These are phyloP conservation scores for Pteropus rufus DNA, from an alignment of 2,797 vertebrate species.

Conservation along the genomic window DNA sequence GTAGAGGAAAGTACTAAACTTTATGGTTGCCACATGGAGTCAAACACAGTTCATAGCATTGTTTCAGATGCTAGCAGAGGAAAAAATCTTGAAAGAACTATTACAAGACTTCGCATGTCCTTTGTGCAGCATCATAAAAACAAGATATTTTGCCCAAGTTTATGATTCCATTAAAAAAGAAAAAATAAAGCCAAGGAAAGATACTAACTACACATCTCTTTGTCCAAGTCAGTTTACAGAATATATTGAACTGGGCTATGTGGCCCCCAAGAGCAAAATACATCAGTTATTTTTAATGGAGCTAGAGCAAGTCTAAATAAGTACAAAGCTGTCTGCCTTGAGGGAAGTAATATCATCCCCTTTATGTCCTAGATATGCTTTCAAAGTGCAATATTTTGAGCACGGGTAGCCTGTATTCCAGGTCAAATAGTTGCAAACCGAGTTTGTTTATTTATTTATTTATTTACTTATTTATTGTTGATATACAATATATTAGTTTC, in stretches of 20 bases:
- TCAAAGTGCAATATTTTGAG: neutral
- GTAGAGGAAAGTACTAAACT: neutral
- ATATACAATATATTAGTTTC: neutral
- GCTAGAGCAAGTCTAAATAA: constrained; percentile 20
- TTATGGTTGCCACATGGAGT: neutral
- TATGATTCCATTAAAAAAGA: constrained; percentile 48
- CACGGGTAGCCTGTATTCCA: neutral
- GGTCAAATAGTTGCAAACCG: neutral
- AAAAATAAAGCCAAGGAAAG: constrained; percentile 52
- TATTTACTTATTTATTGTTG: neutral
- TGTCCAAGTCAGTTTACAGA: constrained; percentile 41
- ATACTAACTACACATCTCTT: constrained; percentile 31
- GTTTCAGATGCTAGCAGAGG: neutral
- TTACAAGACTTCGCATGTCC: constrained; percentile 7
- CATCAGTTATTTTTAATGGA: constrained; percentile 35
- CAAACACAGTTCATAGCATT: constrained; percentile 43
- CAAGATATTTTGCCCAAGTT: constrained; percentile 42
- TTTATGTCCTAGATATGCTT: constrained; percentile 12
- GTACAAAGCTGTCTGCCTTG: neutral
- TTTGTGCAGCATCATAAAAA: constrained; percentile 35
- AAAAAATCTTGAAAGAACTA: constrained; percentile 12
- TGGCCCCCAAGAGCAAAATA: constrained; percentile 45
- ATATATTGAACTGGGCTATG: constrained; percentile 39
- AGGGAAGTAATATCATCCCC: neutral
- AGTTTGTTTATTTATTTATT: neutral